These are phyloP conservation scores for Apodemia hepburni DNA, from an alignment of 2,888 invertebrate genomes.

Conservation along the genomic window DNA sequence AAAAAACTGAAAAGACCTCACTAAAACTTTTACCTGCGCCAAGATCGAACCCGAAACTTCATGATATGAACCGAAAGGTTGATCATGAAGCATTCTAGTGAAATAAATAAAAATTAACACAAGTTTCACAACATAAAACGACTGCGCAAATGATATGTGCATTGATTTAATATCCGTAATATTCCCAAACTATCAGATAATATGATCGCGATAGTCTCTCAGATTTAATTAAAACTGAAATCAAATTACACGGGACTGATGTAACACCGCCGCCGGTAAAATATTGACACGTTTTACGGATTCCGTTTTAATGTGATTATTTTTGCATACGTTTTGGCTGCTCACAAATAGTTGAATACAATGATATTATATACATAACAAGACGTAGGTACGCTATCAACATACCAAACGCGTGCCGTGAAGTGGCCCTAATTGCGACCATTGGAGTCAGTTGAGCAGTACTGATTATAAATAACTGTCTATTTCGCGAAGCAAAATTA, in stretches of 20 bases:
- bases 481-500: no score
- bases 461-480: no score
- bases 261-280: neutral
- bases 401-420: no score
- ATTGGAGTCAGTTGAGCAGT: no score
- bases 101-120: neutral
- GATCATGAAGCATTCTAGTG: neutral
- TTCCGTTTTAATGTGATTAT: neutral
- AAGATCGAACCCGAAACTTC: no score
- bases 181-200: conserved; percentile 6
- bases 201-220: neutral
- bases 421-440: no score
- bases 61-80: no score
- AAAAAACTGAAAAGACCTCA: no score
- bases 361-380: no score
- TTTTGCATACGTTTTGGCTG: neutral
- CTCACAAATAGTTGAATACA: neutral
- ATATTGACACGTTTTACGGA: neutral
- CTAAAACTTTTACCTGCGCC: no score
- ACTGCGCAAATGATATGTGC: neutral
- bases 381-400: no score
- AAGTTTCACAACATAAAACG: neutral
- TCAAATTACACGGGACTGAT: neutral
- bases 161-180: conserved; percentile 1
- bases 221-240: conserved; percentile 8